phyloP scores from a whole-genome alignment of 1,140 invertebrate species.

The Drosophila seguyi region DNA sequence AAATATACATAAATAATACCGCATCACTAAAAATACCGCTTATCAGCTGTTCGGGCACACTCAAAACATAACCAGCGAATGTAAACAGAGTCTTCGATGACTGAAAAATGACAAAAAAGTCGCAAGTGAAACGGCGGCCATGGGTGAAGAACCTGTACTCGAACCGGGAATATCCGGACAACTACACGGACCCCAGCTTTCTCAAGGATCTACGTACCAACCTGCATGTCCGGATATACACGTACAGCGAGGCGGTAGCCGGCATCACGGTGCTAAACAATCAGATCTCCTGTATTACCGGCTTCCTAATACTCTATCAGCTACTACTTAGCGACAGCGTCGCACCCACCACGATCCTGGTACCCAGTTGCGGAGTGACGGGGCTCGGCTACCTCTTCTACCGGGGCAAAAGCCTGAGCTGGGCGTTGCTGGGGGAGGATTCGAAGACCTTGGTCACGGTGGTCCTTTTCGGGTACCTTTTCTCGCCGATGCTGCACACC shows the following conservation, averaged over 20 bases:
- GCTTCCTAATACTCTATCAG: slow-evolving; percentile 91
- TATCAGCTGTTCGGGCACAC: slow-evolving; percentile 14
- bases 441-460: slow-evolving; percentile 91
- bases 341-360: slow-evolving; percentile 88
- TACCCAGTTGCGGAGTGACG: slow-evolving; percentile 86
- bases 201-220: slow-evolving; percentile 94
- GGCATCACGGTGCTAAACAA: slow-evolving; percentile 91
- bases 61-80: not conserved
- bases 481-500: slow-evolving; percentile 96
- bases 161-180: slow-evolving; percentile 94
- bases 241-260: slow-evolving; percentile 88
- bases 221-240: slow-evolving; percentile 90
- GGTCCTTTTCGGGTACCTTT: slow-evolving; percentile 92
- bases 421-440: slow-evolving; percentile 86
- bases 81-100: slow-evolving; percentile 41
- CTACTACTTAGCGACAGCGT: slow-evolving; percentile 90
- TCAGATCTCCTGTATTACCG: slow-evolving; percentile 90
- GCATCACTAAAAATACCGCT: not conserved
- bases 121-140: slow-evolving; percentile 66
- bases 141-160: slow-evolving; percentile 97
- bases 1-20: not conserved
- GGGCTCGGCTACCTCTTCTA: slow-evolving; percentile 85
- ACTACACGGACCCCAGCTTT: slow-evolving; percentile 95
- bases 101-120: slow-evolving; percentile 51
- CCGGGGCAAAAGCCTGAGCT: slow-evolving; percentile 68